Conservation (phyloP, 2,888 invertebrate genomes). For the Caenorhabditis zanzibari region DNA sequence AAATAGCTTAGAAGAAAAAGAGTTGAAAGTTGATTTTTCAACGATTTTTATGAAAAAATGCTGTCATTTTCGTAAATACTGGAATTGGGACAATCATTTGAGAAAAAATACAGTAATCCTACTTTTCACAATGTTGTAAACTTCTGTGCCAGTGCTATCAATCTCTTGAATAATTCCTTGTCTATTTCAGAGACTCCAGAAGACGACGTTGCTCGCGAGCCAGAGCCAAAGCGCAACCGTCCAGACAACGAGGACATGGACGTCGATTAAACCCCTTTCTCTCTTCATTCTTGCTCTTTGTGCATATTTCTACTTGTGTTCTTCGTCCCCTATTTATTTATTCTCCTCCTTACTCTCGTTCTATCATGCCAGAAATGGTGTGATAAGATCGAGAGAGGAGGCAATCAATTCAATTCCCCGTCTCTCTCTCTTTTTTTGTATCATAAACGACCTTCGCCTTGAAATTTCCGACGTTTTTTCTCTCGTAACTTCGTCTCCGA, state of each 20-base stretch:
- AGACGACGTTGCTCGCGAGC: constrained; percentile 71
- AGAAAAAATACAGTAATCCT: too few species aligned
- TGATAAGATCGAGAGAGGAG: constrained; percentile 40
- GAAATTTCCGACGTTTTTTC: constrained; percentile 12
- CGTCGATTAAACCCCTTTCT: constrained; percentile 70
- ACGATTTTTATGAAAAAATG: too few species aligned
- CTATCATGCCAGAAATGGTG: constrained; percentile 66
- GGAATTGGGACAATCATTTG: too few species aligned
- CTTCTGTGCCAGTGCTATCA: constrained; percentile 1
- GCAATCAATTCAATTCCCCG: background rate
- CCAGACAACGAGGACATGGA: constrained; percentile 79
- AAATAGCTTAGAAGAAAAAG: too few species aligned
- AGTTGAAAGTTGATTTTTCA: too few species aligned
- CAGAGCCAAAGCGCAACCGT: constrained; percentile 73
- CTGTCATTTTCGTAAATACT: too few species aligned
- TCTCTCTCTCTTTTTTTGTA: constrained; percentile 4
- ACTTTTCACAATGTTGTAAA: constrained; percentile 2
- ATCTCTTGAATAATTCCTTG: background rate
- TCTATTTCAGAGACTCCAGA: constrained; percentile 40
- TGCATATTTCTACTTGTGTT: constrained; percentile 46
- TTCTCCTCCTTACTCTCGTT: background rate
- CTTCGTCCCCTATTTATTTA: constrained; percentile 5
- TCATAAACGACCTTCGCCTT: constrained; percentile 8
- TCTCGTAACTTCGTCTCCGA: background rate
- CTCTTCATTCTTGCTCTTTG: background rate